A percentile compares a stretch with the other conserved stretches of the same genome.
These are phyloP conservation scores for Urocyon cinereoargenteus DNA, from an alignment of 2,797 vertebrate genomes.

Conservation along the genomic window DNA sequence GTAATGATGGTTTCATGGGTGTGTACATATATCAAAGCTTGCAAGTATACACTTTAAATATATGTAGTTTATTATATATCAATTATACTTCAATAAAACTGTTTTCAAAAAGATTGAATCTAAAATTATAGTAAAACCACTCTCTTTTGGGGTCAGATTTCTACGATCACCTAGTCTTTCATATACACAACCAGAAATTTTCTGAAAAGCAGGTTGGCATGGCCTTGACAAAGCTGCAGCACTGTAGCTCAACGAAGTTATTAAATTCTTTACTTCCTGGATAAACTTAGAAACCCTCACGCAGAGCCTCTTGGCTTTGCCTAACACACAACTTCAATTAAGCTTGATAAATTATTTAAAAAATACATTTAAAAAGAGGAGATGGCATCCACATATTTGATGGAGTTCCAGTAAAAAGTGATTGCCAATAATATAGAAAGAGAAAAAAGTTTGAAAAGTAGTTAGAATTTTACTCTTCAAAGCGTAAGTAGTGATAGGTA, in stretches of 20 bases:
- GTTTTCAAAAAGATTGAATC: background rate
- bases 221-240: background rate
- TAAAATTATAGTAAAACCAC: background rate
- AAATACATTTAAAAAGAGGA: background rate
- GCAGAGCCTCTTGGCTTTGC: background rate
- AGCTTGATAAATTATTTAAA: background rate
- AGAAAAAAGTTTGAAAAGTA: conserved; percentile 6
- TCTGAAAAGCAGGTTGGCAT: background rate
- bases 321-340: background rate
- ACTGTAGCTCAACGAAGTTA: background rate
- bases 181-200: background rate
- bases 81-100: background rate
- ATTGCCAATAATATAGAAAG: background rate
- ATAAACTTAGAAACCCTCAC: background rate
- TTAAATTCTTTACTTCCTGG: background rate
- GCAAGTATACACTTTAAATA: background rate
- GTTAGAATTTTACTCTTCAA: conserved; percentile 1
- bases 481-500: background rate
- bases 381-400: background rate
- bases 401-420: background rate
- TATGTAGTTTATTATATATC: background rate
- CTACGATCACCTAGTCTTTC: background rate
- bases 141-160: background rate
- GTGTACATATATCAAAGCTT: background rate
- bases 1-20: background rate